Evolutionary conservation across 1,140 invertebrate genomes (phyloP), one percentile per base, ranked within the genome.

Genomic region (Drosophila bocqueti): DNA sequence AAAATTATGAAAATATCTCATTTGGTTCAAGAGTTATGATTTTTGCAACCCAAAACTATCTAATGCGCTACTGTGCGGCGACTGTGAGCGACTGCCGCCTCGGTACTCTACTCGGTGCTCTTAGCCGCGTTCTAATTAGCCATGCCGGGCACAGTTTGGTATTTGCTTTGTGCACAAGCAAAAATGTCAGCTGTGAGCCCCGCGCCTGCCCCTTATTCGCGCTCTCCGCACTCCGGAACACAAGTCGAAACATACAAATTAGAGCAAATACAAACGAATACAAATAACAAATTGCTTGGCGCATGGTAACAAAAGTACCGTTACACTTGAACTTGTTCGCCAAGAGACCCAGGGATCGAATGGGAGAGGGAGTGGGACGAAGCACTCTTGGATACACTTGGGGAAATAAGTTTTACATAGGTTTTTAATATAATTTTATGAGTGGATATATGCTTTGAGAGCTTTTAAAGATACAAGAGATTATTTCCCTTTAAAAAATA

Each of bases 231-330:
- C 24, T 29, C 63, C 62, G n/a, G 16, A 40, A 55, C 43, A 24
- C 50, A 31, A 52, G 71, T 59, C 72, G 54, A 71, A 69, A 84
- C 77, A 83, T 89, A 89, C 84, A 89, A 89, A 89, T 89, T 89
- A 89, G 84, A 89, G 78, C 84, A 84, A 84, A 89, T 87, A 82
- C 79, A 79, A 71, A 77, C 67, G 78, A 87, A 81, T 81, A 72
- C 73, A 77, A 79, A 83, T 79, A 89, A 89, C 76, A 89, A 87
- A 89, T 87, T 81, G 84, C 77, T 54, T 61, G 46, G 84, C 81
- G 84, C 84, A 89, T 87, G 84, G 84, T 75, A 87, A 87, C 84
- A 89, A 89, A 89, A 61, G 76, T 89, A 78, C 84, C 84, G 84
- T 87, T 87, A 87, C 80, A 65, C 66, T 83, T 83, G 57, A 45